Percentiles rank a stretch among this genome's conserved stretches.
These are phyloP conservation scores for Matsumyia berberina DNA, from an alignment of 2,888 invertebrate genomes.

Conservation along the genomic window DNA sequence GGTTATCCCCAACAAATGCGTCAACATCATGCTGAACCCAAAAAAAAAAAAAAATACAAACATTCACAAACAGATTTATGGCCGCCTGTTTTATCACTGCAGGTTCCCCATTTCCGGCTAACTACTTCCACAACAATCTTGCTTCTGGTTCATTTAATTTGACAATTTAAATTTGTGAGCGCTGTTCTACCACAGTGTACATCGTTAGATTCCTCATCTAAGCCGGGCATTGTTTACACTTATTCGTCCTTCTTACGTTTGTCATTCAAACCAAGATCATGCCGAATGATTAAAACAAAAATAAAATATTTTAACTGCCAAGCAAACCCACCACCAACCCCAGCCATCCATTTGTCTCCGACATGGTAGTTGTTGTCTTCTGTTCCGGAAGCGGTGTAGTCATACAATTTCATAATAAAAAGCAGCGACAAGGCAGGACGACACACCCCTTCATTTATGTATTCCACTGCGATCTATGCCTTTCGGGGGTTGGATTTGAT, in stretches of 20 bases:
- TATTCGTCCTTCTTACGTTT: constrained; percentile 23
- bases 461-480: constrained; percentile 53
- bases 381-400: constrained; percentile 22
- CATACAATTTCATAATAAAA: constrained; percentile 45
- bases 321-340: constrained; percentile 59
- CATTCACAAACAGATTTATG: constrained; percentile 61
- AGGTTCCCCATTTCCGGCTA: constrained; percentile 58
- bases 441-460: constrained; percentile 75
- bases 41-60: constrained; percentile 21
- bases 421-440: constrained; percentile 34
- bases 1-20: neutral
- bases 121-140: constrained; percentile 80
- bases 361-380: constrained; percentile 35
- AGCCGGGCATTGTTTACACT: constrained; percentile 44
- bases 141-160: constrained; percentile 83
- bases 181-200: constrained; percentile 15
- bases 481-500: constrained; percentile 69
- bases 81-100: constrained; percentile 50
- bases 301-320: constrained; percentile 76
- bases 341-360: constrained; percentile 64
- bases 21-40: neutral
- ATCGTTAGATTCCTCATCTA: constrained; percentile 46
- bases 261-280: constrained; percentile 67
- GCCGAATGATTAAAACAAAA: constrained; percentile 72
- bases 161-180: constrained; percentile 75